Evolutionary conservation across 2,888 invertebrate genomes (phyloP).

Genomic region (Dione vanillae): DNA sequence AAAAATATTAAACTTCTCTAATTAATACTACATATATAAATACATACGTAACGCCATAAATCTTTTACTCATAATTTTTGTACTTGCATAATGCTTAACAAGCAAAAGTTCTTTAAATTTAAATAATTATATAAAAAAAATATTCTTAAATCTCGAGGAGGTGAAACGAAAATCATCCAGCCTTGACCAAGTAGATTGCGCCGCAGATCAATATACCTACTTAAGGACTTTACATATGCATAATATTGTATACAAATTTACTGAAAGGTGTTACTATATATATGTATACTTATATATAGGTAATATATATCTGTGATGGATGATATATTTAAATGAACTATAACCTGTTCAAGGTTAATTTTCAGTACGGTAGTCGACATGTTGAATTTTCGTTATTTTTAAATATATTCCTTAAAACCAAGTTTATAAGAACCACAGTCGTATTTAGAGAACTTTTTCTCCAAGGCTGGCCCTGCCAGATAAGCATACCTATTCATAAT

Average conservation of each 20-base stretch:
- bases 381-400: constrained; percentile 5
- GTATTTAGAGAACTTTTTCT: constrained; percentile 22
- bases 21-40: too few species aligned
- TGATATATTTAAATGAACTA: constrained; percentile 5
- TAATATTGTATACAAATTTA: background rate
- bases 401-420: constrained; percentile 11
- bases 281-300: background rate
- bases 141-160: constrained; percentile 2
- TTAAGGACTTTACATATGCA: background rate
- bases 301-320: background rate
- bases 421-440: constrained; percentile 18
- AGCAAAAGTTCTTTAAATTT: background rate
- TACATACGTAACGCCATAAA: too few species aligned
- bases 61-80: too few species aligned
- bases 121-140: background rate
- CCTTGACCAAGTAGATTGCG: constrained; percentile 11
- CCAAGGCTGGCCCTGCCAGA: constrained; percentile 28
- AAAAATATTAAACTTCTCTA: too few species aligned
- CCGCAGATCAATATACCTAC: constrained; percentile 2
- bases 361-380: constrained; percentile 21
- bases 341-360: background rate
- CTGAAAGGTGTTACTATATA: background rate
- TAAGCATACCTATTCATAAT: constrained; percentile 27
- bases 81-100: background rate
- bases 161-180: constrained; percentile 13